Conservation (phyloP, 2,888 invertebrate genomes). For the Ormyrus labotus region DNA sequence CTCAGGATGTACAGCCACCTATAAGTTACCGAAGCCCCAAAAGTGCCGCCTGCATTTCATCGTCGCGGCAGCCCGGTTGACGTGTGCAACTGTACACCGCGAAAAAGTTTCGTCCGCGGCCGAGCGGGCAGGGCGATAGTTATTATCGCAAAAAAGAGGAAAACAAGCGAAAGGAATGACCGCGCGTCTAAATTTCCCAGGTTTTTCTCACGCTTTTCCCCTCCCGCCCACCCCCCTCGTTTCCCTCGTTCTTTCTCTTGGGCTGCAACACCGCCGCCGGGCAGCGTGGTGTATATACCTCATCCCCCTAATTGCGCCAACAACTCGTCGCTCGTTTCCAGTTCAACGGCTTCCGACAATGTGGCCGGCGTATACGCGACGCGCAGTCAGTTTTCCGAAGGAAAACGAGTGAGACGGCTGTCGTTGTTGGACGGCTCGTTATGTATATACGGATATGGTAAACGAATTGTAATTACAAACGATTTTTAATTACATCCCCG, state of each 20-base stretch:
- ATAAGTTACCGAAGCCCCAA: neutral
- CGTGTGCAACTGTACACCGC: neutral
- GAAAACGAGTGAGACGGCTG: neutral
- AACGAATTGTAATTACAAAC: constrained; percentile 9
- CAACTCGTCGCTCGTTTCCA: constrained; percentile 46
- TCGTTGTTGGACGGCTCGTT: constrained; percentile 12
- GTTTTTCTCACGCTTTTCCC: constrained; percentile 37
- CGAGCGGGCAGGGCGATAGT: constrained; percentile 2
- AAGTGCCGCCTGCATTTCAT: constrained; percentile 28
- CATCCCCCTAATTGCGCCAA: constrained; percentile 48
- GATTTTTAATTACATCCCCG: constrained; percentile 31
- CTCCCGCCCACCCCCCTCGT: too few species aligned
- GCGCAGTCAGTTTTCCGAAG: neutral
- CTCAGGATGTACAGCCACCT: too few species aligned
- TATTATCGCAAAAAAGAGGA: constrained; percentile 30
- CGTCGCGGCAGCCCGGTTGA: too few species aligned
- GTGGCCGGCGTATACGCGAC: neutral
- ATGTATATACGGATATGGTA: neutral
- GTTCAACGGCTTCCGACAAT: constrained; percentile 40
- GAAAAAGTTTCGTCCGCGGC: constrained; percentile 26
- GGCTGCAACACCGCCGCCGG: neutral
- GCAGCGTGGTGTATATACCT: constrained; percentile 6
- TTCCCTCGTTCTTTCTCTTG: neutral
- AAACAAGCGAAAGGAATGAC: constrained; percentile 24
- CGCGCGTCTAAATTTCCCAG: constrained; percentile 42